Conservation (phyloP, 2,888 invertebrate genomes). For the Craniophora ligustri region DNA sequence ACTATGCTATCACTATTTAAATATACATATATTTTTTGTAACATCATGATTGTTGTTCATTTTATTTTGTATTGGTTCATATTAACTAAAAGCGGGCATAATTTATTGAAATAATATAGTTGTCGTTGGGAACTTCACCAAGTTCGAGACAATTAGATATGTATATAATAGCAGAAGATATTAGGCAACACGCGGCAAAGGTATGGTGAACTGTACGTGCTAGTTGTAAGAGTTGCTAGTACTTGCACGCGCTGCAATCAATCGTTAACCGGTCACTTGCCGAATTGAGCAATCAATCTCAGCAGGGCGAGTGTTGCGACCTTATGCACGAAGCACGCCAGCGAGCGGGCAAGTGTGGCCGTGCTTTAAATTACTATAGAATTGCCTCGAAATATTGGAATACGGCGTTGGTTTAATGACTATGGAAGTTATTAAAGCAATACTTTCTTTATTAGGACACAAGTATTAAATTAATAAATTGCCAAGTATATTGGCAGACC, state of each 20-base stretch:
- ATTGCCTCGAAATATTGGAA: no score
- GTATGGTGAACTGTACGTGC: conserved; percentile 59
- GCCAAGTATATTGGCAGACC: no score
- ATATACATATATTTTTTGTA: no score
- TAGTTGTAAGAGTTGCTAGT: conserved; percentile 66
- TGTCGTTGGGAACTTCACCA: conserved; percentile 19
- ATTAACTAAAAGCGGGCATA: no score
- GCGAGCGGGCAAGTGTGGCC: neutral
- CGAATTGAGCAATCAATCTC: conserved; percentile 62
- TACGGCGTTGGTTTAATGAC: no score
- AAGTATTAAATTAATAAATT: no score
- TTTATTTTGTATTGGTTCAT: no score
- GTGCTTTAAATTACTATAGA: neutral
- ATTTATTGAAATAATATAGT: conserved; percentile 10
- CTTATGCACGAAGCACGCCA: neutral
- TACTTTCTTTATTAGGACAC: no score
- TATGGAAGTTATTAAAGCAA: no score
- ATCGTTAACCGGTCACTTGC: conserved; percentile 62
- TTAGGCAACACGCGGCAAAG: conserved; percentile 54
- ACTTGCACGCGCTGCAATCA: conserved; percentile 76
- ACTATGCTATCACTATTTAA: no score
- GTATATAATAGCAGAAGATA: conserved; percentile 62
- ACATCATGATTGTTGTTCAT: no score
- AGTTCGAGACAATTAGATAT: conserved; percentile 30
- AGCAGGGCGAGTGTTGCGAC: conserved; percentile 8